These are phyloP conservation scores for Sciurus vulgaris DNA, from an alignment of 2,797 vertebrate genomes.

Conservation along the genomic window DNA sequence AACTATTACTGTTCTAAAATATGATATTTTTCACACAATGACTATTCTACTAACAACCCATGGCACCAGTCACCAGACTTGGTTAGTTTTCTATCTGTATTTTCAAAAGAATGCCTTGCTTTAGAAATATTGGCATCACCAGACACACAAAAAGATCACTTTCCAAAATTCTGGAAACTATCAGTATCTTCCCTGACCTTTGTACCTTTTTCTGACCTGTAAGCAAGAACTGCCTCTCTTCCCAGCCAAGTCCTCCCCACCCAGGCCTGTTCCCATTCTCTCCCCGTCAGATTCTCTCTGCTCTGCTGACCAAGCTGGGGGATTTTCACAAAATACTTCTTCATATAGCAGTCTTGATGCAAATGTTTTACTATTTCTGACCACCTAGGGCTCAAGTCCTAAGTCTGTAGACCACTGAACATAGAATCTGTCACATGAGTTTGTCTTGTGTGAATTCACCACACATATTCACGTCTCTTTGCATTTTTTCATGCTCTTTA, in stretches of 20 bases:
- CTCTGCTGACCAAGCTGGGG: background rate
- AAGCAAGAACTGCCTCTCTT: background rate
- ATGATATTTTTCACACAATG: background rate
- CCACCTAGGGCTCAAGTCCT: background rate
- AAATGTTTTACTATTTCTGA: background rate
- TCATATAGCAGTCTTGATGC: background rate
- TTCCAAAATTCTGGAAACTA: background rate
- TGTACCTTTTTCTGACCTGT: background rate
- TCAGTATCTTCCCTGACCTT: background rate
- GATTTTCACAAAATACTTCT: background rate
- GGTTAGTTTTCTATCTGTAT: background rate
- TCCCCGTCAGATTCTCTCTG: background rate
- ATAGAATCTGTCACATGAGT: background rate
- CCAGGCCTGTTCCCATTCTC: background rate
- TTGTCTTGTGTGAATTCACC: background rate
- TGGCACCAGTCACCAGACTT: background rate
- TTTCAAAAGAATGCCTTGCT: constrained; percentile 41
- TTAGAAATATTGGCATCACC: background rate
- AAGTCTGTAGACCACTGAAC: background rate
- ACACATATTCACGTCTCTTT: background rate
- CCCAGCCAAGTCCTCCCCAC: background rate
- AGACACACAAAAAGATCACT: background rate
- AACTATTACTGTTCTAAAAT: background rate
- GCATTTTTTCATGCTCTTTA: background rate
- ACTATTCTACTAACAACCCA: constrained; percentile 38